phyloP scores from a whole-genome alignment of 2,113 vertebrate genomes.

The Pedionomus torquatus region DNA sequence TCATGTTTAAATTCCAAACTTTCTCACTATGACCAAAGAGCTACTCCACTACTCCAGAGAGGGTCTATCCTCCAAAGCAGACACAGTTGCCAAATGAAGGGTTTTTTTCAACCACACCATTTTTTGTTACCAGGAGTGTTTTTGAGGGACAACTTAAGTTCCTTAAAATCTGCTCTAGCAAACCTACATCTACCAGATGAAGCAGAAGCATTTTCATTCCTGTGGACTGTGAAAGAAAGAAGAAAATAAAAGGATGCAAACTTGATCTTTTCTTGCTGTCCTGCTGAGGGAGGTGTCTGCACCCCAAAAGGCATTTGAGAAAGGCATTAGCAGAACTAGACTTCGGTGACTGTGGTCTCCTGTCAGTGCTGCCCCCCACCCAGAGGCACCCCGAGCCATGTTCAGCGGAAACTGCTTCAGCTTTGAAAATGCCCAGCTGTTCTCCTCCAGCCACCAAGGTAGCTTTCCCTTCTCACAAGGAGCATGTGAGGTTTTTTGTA shows the following conservation, averaged over 20 bases:
- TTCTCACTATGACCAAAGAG: not conserved
- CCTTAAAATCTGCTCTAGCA: not conserved
- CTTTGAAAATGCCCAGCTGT: not conserved
- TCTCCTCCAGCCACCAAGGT: fast-evolving
- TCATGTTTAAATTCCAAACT: not conserved
- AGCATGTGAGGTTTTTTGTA: not conserved
- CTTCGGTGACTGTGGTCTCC: not conserved
- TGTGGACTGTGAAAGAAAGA: not conserved
- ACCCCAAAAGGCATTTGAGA: not conserved
- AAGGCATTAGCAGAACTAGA: not conserved
- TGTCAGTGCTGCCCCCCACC: not conserved
- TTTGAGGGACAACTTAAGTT: not conserved
- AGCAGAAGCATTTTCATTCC: not conserved
- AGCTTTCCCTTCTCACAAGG: not conserved
- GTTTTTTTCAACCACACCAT: not conserved
- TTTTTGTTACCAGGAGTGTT: not conserved
- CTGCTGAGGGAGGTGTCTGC: not conserved
- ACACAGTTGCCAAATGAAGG: not conserved
- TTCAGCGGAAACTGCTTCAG: not conserved
- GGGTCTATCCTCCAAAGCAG: not conserved
- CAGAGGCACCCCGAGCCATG: not conserved
- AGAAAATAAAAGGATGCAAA: not conserved
- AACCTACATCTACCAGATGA: not conserved
- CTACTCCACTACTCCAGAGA: not conserved
- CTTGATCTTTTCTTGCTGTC: not conserved